A percentile compares a stretch with the other conserved stretches of the same genome.
Evolutionary conservation across 1,140 invertebrate genomes (phyloP).

Genomic region (Calosoma granatense): DNA sequence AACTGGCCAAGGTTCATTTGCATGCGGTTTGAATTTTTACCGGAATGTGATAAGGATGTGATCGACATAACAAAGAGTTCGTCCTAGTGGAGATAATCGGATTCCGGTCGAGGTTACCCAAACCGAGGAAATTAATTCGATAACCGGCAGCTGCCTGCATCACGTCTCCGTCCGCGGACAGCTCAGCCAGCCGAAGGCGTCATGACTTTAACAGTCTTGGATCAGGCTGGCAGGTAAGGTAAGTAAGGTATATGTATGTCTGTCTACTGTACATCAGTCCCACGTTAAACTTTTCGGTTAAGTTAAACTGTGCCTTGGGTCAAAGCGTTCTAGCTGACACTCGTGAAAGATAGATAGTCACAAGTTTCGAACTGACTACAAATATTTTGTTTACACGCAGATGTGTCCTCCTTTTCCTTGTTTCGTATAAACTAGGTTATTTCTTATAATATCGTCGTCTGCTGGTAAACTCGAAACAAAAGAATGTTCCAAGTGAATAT

Average conservation of each 20-base stretch:
- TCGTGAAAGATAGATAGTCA: too few species aligned
- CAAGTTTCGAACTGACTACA: too few species aligned
- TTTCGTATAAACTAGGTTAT: too few species aligned
- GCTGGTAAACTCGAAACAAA: too few species aligned
- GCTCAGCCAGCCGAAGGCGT: neutral
- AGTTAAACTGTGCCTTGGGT: neutral
- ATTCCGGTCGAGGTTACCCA: constrained; percentile 1
- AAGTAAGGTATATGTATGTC: neutral
- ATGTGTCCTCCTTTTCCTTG: too few species aligned
- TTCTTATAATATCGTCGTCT: too few species aligned
- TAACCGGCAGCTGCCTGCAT: constrained; percentile 3
- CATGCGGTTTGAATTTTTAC: constrained; percentile 1
- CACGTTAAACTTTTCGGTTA: neutral
- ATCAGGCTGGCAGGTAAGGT: neutral
- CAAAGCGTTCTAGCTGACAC: neutral
- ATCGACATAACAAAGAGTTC: constrained; percentile 5
- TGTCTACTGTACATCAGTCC: neutral
- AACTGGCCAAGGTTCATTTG: too few species aligned
- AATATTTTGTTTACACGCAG: too few species aligned
- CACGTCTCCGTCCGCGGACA: neutral
- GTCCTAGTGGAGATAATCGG: constrained; percentile 1
- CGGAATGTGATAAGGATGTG: constrained; percentile 4
- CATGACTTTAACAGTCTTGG: neutral
- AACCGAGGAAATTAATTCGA: constrained; percentile 4
- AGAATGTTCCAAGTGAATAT: too few species aligned